Percentiles rank a stretch among this genome's conserved stretches.
Conservation (phyloP, 2,888 invertebrate species). For the Coecobrya sp. region DNA sequence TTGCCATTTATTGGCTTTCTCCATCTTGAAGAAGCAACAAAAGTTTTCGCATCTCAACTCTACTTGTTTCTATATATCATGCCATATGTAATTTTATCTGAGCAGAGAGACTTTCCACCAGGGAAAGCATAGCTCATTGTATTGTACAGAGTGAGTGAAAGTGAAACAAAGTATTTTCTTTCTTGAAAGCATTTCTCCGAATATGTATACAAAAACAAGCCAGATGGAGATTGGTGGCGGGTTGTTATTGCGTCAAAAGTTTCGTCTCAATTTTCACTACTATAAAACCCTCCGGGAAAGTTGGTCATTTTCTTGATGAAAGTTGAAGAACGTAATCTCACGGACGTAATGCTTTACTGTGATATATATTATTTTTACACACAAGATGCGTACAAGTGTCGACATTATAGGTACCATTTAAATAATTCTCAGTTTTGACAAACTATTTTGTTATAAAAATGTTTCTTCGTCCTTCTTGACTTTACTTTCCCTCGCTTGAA, state of each 20-base stretch:
- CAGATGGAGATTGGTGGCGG: background rate
- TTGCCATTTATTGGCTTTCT: no score
- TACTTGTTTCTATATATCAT: background rate
- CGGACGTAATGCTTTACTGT: background rate
- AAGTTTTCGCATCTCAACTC: background rate
- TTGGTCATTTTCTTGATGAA: slow-evolving; percentile 60
- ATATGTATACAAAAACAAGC: background rate
- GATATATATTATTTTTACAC: no score
- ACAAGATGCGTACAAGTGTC: background rate
- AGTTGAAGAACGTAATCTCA: slow-evolving; percentile 19
- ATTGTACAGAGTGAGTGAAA: background rate
- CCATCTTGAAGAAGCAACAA: background rate
- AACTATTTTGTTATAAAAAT: background rate
- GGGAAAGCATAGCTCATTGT: background rate
- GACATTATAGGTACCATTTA: background rate
- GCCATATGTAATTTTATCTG: background rate
- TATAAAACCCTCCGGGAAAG: slow-evolving; percentile 60
- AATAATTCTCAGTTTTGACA: background rate
- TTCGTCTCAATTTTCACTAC: slow-evolving; percentile 67
- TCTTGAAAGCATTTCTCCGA: background rate
- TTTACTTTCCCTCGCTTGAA: background rate
- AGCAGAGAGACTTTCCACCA: background rate
- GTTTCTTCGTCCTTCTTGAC: background rate
- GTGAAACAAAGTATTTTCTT: slow-evolving; percentile 12
- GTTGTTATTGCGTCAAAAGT: slow-evolving; percentile 34